phyloP scores from a whole-genome alignment of 2,888 invertebrate species.

The Lamellibrachia columna region DNA sequence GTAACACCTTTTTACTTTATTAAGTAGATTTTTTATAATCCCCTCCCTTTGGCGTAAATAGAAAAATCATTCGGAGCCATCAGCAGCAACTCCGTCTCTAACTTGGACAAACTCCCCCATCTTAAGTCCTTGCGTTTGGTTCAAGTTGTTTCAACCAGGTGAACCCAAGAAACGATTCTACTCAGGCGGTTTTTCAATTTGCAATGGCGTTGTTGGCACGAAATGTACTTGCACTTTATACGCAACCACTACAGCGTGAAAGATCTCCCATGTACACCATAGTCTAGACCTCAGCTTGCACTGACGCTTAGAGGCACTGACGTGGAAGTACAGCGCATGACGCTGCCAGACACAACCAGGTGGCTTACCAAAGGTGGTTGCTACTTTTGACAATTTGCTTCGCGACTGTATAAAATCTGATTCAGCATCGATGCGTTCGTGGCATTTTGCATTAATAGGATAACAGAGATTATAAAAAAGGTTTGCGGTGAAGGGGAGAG shows the following conservation, averaged over 20 bases:
- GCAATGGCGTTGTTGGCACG: background rate
- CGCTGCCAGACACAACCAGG: background rate
- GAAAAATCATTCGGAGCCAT: too few relatives aligned
- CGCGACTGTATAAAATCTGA: background rate
- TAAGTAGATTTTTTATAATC: too few relatives aligned
- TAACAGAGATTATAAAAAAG: background rate
- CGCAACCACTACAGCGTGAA: background rate
- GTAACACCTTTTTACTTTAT: too few relatives aligned
- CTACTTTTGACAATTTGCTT: background rate
- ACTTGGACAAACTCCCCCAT: too few relatives aligned
- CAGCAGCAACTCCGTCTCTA: too few relatives aligned
- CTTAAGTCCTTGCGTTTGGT: background rate
- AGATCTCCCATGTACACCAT: background rate
- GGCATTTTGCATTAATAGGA: conserved; percentile 3
- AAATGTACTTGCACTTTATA: background rate
- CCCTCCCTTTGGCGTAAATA: too few relatives aligned
- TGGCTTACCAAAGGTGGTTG: background rate
- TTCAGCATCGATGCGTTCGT: background rate
- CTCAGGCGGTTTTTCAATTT: background rate
- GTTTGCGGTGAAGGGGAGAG: background rate
- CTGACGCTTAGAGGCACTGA: background rate
- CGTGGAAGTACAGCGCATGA: background rate
- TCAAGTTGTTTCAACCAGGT: background rate
- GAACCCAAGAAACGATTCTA: background rate
- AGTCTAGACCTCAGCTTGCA: background rate